These are phyloP conservation scores for Ormyrus rosae DNA, from an alignment of 2,888 invertebrate species.

Conservation along the genomic window DNA sequence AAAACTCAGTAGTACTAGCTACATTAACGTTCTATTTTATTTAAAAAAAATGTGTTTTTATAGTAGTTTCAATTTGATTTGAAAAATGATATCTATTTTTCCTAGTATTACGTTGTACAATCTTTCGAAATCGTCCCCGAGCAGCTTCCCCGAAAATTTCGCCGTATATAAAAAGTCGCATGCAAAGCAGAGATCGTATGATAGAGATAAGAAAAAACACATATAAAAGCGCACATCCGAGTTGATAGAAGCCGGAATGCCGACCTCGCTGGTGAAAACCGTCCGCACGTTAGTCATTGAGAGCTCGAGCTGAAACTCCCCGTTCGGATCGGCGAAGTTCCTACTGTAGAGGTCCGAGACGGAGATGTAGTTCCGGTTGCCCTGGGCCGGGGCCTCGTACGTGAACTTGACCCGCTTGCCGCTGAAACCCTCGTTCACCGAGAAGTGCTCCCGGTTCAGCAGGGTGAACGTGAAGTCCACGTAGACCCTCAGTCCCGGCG, in stretches of 20 bases:
- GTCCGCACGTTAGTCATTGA: constrained; percentile 86
- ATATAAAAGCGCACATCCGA: constrained; percentile 33
- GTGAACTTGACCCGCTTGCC: constrained; percentile 86
- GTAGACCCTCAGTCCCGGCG: constrained; percentile 85
- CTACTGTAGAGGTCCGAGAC: constrained; percentile 83
- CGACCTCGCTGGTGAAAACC: constrained; percentile 83
- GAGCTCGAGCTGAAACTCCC: constrained; percentile 88
- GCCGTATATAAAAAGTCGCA: too few species aligned
- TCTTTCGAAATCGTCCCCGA: too few species aligned
- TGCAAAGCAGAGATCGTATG: too few species aligned
- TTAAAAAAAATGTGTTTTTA: too few species aligned
- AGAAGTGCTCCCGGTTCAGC: constrained; percentile 88
- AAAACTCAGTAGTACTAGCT: too few species aligned
- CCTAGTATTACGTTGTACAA: too few species aligned
- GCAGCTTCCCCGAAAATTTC: too few species aligned
- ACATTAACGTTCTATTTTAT: too few species aligned
- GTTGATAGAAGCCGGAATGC: constrained; percentile 44
- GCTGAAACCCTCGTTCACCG: constrained; percentile 87
- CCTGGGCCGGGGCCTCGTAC: constrained; percentile 84
- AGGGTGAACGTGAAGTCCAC: constrained; percentile 89
- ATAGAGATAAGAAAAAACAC: neutral
- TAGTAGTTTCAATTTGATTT: too few species aligned
- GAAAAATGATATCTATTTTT: too few species aligned
- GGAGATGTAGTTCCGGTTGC: constrained; percentile 84
- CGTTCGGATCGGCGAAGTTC: constrained; percentile 87